Percentiles rank a stretch among this genome's conserved stretches.
Evolutionary conservation across 35 echinoderm and acorn worm genomes (phyloP).

Genomic region (Anneissia japonica): DNA sequence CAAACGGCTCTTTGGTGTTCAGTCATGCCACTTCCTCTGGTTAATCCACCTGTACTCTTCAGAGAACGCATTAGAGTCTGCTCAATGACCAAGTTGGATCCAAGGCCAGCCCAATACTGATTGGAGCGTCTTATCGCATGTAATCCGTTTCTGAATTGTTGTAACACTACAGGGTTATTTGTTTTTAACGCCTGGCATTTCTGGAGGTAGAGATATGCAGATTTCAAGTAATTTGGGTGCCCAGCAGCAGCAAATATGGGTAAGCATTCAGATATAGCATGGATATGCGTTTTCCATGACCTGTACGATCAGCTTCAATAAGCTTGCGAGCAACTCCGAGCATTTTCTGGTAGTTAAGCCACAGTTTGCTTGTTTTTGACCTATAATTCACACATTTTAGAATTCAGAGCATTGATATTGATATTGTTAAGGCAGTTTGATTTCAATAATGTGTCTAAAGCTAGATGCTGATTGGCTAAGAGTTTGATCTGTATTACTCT

Average conservation of each 20-base stretch:
- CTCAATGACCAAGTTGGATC: slow-evolving; percentile 28
- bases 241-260: slow-evolving; percentile 19
- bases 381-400: too few relatives aligned
- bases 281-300: not conserved
- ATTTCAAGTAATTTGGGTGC: slow-evolving; percentile 11
- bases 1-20: slow-evolving; percentile 15
- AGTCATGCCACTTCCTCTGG: slow-evolving; percentile 37
- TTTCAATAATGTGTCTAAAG: too few relatives aligned
- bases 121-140: not conserved
- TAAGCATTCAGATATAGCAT: not conserved
- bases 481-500: too few relatives aligned
- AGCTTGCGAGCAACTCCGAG: not conserved
- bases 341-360: not conserved
- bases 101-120: slow-evolving; percentile 22
- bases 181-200: not conserved
- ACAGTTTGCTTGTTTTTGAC: too few relatives aligned
- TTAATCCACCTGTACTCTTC: slow-evolving; percentile 24
- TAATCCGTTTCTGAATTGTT: not conserved
- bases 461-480: too few relatives aligned
- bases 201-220: not conserved
- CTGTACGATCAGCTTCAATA: not conserved
- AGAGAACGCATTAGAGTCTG: slow-evolving; percentile 37
- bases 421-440: too few relatives aligned
- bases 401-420: too few relatives aligned
- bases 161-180: not conserved